Evolutionary conservation across 2,888 invertebrate species (phyloP).

Genomic region (Acheta domesticus): DNA sequence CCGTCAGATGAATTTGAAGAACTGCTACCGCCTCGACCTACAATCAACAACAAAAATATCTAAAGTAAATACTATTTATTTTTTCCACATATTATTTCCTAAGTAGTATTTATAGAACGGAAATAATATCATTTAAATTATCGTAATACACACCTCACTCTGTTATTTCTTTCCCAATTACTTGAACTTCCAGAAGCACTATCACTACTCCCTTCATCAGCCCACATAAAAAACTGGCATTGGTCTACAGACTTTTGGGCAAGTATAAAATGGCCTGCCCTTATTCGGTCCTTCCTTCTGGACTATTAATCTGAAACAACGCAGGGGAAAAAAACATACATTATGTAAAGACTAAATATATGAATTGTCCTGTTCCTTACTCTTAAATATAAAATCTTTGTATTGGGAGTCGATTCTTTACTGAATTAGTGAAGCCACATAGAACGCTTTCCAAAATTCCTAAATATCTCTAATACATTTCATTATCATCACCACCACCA

Average conservation of each 20-base stretch:
- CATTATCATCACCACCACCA: too few relatives aligned
- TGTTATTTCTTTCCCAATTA: conserved; percentile 37
- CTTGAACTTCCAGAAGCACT: conserved; percentile 38
- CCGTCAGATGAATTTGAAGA: conserved; percentile 22
- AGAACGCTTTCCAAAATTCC: too few relatives aligned
- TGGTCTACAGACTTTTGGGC: conserved; percentile 57
- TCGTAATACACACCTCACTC: not conserved
- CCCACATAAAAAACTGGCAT: conserved; percentile 56
- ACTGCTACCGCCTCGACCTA: conserved; percentile 41
- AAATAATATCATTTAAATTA: not conserved
- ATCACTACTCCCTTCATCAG: conserved; percentile 45
- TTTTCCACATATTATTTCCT: not conserved
- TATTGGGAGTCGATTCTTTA: too few relatives aligned
- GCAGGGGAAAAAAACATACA: not conserved
- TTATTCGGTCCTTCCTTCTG: conserved; percentile 82
- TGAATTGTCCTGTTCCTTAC: too few relatives aligned
- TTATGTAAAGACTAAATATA: not conserved
- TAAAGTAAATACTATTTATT: not conserved
- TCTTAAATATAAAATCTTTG: too few relatives aligned
- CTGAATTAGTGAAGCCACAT: too few relatives aligned
- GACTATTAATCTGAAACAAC: conserved; percentile 59
- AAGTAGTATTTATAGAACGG: not conserved
- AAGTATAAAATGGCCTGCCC: conserved; percentile 75
- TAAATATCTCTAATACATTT: too few relatives aligned
- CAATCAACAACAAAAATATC: not conserved